These are phyloP conservation scores for Noctilio leporinus DNA, from an alignment of 2,113 vertebrate genomes.

Conservation along the genomic window DNA sequence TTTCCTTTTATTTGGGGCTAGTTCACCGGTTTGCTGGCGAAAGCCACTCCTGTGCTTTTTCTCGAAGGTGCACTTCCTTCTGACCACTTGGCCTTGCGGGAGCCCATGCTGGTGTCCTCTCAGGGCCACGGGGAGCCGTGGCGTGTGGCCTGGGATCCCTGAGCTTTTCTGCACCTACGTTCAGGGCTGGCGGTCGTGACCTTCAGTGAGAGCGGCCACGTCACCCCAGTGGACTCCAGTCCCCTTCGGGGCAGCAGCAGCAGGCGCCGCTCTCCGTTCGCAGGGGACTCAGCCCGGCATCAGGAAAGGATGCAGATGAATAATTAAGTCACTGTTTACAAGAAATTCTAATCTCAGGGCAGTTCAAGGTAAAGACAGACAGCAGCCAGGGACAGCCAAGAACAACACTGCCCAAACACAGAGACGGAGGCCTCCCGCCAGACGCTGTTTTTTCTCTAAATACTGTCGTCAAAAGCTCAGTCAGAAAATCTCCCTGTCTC, in stretches of 20 bases:
- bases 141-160: neutral
- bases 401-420: constrained; percentile 33
- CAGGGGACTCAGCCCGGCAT: neutral
- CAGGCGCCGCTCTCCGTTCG: neutral
- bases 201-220: neutral
- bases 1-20: neutral
- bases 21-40: neutral
- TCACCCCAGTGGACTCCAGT: neutral
- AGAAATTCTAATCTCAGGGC: constrained; percentile 66
- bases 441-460: constrained; percentile 30
- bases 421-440: constrained; percentile 26
- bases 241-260: neutral
- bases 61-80: neutral
- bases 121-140: neutral
- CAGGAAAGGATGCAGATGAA: constrained; percentile 32
- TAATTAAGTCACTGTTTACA: constrained; percentile 55
- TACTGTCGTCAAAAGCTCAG: neutral
- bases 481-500: constrained; percentile 6
- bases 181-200: fast-evolving
- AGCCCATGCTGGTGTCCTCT: neutral
- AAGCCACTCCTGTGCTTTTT: neutral
- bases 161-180: too few species aligned
- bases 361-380: constrained; percentile 65
- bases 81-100: too few species aligned
- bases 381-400: constrained; percentile 41